Conservation (phyloP, 2,888 invertebrate species). For the Stenodema calcarata region DNA sequence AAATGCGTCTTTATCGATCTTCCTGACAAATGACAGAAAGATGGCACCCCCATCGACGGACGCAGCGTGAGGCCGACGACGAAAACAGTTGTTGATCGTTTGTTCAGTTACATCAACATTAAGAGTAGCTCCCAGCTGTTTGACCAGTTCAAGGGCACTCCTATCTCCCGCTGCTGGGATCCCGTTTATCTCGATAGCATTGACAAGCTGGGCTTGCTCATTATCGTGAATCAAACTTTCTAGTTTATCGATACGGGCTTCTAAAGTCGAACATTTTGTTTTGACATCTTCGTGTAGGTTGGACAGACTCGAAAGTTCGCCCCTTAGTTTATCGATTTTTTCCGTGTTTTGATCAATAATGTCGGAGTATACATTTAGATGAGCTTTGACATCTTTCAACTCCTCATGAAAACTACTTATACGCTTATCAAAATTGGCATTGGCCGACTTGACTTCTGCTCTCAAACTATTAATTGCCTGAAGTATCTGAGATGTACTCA, state of each 20-base stretch:
- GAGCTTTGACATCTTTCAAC: not conserved
- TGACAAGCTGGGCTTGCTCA: not conserved
- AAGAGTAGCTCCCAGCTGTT: not conserved
- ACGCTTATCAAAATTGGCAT: not conserved
- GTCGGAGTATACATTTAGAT: not conserved
- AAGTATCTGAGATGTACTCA: not conserved
- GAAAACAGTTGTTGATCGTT: not conserved
- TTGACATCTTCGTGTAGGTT: not conserved
- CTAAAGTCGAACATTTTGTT: not conserved
- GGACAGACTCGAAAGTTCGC: not conserved
- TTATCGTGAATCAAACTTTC: not conserved
- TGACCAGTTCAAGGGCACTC: not conserved
- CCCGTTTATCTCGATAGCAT: not conserved
- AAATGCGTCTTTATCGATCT: slow-evolving; percentile 1
- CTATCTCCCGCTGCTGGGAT: not conserved
- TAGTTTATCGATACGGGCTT: not conserved
- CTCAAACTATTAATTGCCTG: not conserved
- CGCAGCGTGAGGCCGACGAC: not conserved
- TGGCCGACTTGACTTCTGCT: not conserved
- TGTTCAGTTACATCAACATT: not conserved
- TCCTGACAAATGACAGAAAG: not conserved
- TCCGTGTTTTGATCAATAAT: not conserved
- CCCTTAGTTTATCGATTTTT: not conserved
- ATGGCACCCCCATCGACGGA: not conserved
- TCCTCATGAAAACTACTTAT: not conserved